Percentiles rank a stretch among this genome's conserved stretches.
These are phyloP conservation scores for Aegithalos caudatus DNA, from an alignment of 2,113 vertebrate genomes.

Conservation along the genomic window DNA sequence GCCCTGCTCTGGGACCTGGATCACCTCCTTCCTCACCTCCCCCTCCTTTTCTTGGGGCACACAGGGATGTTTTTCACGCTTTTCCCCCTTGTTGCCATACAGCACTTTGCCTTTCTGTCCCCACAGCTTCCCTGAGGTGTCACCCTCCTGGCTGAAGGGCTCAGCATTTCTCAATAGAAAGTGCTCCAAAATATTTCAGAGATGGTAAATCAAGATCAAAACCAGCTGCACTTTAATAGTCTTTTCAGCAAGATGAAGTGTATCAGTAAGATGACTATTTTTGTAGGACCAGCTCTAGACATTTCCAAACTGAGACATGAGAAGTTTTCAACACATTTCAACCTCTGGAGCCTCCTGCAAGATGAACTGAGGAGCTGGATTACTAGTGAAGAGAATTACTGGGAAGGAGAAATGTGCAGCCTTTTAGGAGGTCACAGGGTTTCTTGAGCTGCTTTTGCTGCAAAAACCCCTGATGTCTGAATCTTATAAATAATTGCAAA, in stretches of 20 bases:
- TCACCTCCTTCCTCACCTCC: neutral
- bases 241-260: neutral
- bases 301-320: neutral
- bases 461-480: neutral
- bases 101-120: neutral
- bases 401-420: neutral
- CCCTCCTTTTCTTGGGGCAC: neutral
- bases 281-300: neutral
- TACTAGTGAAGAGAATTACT: neutral
- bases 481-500: neutral
- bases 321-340: neutral
- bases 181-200: neutral
- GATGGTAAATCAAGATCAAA: neutral
- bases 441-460: neutral
- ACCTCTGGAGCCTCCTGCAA: neutral
- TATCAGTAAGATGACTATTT: neutral
- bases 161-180: neutral
- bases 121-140: rapidly evolving
- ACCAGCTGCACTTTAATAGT: neutral
- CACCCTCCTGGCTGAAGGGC: rapidly evolving
- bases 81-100: neutral
- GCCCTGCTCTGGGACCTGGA: rapidly evolving
- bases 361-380: neutral
- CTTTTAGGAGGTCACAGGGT: rapidly evolving
- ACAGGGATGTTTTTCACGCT: neutral